phyloP scores from a whole-genome alignment of 2,113 vertebrate species.

The Columba livia region DNA sequence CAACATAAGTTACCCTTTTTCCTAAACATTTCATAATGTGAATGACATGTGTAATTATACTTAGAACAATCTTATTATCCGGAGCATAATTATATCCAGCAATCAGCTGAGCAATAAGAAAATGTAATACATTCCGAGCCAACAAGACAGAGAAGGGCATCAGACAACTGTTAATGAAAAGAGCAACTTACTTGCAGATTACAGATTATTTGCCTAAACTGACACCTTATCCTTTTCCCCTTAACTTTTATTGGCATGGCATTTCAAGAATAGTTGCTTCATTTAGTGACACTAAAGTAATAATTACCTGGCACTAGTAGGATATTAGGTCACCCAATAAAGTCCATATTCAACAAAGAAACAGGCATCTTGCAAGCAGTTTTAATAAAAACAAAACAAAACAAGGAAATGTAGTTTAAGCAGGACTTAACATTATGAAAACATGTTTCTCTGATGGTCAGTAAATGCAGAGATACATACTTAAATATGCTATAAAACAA shows the following conservation, averaged over 20 bases:
- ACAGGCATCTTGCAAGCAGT: neutral
- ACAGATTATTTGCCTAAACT: neutral
- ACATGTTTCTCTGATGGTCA: neutral
- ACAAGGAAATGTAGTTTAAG: neutral
- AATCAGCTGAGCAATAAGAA: constrained; percentile 13
- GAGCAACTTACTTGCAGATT: neutral
- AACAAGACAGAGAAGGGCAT: neutral
- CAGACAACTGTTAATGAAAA: neutral
- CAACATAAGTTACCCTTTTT: neutral
- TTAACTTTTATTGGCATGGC: neutral
- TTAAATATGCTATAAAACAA: neutral
- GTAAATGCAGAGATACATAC: neutral
- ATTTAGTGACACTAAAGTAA: neutral
- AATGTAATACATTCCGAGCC: neutral
- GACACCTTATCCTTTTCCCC: no score
- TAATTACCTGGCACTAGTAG: neutral
- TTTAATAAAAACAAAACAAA: neutral
- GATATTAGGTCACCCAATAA: neutral
- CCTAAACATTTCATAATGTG: constrained; percentile 36
- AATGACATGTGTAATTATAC: constrained; percentile 17
- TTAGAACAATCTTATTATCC: constrained; percentile 34
- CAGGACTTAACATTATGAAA: neutral
- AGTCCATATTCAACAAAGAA: neutral
- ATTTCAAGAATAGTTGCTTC: neutral
- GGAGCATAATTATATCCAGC: neutral